Evolutionary conservation across 92 coral and sea anemone species (phyloP), one percentile per base, ranked within the genome.

Genomic region (Porites rus): DNA sequence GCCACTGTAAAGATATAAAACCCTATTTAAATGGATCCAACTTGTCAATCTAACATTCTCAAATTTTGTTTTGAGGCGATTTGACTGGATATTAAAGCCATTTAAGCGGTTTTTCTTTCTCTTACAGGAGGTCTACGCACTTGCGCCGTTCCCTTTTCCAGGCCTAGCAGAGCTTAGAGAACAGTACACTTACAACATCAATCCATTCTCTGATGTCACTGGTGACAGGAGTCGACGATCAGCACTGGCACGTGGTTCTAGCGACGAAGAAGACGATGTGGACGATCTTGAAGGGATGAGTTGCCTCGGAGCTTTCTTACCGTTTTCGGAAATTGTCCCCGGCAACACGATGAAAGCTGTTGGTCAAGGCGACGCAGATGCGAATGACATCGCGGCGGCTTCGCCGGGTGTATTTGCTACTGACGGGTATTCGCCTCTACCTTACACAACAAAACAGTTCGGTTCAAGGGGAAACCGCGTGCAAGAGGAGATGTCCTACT

Each of bases 91-190:
- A 38, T 38, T 38, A 38, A 38, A 38, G 46, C 46, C 46, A 38
- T 38, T 38, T 38, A 38, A 38, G 46, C 46, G 7, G 46, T 17
- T 31, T 62, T 81, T 6, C 43, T 8, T 58, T 69, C 2, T 69
- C 31, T 78, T 86, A 38, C 86, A 97, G 99, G 94, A 93, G 85
- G 98, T 97, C 22, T 97, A 97, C 85, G 87, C 95, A 19, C 69
- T 97, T 82, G 99, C 99, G 59, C 97, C 99, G 52, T 97, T 97
- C 84, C 99, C 99, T 66, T 91, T 93, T 18, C 99, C 98, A 13
- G 96, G 98, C 65, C 85, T 97, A 46, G 99, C 93, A 10, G 99
- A 95, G 63, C 97, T 97, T 11, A 91, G 98, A 68, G 99, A 97
- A 75, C 97, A 97, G 79, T 97, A 91, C 86, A 97, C 98, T 3